A percentile compares a stretch with the other conserved stretches of the same genome.
Evolutionary conservation across 1,140 invertebrate species (phyloP).

Genomic region (Scylla paramamosain): DNA sequence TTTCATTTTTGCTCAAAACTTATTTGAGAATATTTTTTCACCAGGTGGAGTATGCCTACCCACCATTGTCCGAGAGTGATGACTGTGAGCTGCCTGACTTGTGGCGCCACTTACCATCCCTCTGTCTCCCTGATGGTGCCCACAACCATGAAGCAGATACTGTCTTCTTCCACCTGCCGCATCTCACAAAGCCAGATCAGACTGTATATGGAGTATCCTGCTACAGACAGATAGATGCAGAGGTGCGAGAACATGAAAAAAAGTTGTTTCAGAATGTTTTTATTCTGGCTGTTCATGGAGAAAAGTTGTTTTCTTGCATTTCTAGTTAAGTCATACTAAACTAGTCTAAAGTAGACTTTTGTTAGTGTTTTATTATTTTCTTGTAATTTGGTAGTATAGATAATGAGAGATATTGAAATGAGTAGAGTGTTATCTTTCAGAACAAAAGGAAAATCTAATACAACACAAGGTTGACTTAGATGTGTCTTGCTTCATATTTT

Average conservation of each 20-base stretch:
- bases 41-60: constrained; percentile 97
- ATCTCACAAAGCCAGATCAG: constrained; percentile 88
- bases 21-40: constrained; percentile 77
- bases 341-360: too few relatives aligned
- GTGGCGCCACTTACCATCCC: constrained; percentile 97
- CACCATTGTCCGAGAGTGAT: constrained; percentile 88
- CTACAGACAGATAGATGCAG: constrained; percentile 97
- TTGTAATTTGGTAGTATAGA: too few relatives aligned
- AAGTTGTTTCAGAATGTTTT: not conserved
- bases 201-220: constrained; percentile 98
- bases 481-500: too few relatives aligned
- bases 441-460: too few relatives aligned
- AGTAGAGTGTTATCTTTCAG: too few relatives aligned
- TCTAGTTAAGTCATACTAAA: too few relatives aligned
- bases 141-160: constrained; percentile 98
- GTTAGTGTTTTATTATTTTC: too few relatives aligned
- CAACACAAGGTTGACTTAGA: too few relatives aligned
- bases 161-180: constrained; percentile 97
- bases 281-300: too few relatives aligned
- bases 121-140: constrained; percentile 98
- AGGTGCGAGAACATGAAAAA: constrained; percentile 84
- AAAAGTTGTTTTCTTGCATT: too few relatives aligned
- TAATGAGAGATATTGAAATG: too few relatives aligned
- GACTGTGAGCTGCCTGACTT: constrained; percentile 91
- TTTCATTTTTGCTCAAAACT: not conserved